Evolutionary conservation across 1,140 invertebrate species (phyloP), one percentile per base, ranked within the genome.

Genomic region (Eumeta japonica): DNA sequence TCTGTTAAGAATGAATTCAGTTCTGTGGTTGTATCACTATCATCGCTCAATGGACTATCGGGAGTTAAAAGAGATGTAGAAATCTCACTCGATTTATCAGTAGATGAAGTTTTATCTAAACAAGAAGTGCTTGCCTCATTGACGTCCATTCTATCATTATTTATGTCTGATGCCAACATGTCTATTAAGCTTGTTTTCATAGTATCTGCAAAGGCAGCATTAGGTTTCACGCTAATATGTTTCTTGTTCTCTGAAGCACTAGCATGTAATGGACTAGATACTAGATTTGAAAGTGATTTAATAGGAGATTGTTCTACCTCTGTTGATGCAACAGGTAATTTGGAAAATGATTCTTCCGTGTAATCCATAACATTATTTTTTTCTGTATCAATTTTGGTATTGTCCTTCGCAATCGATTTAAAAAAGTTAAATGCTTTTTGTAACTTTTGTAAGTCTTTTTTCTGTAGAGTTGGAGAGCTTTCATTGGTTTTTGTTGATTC

Each of bases 261-360:
- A 57, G 63, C 61, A 58, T 80, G 77, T 29, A 81, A 74, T 35
- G 80, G 79, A 58, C 78, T 79, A 44, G 79, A 80, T 16, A 81
- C 80, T 44, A 82, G 65, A 61, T 81, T 81, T 39, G 80, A 82
- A 24, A 82, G 60, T 43, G 80, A 82, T 56, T 82, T 81, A 12
- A 82, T 81, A 16, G 80, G 80, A 12, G 80, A 81, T 42, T 79
- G 79, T 41, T 80, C 79, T 56, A 62, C 70, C 39, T 67, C 64
- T 46, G 55, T 24, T 20, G 60, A 64, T 40, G 53, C 47, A 29
- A 61, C 54, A 4, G 66, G 60, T 17, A 62, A 17, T 51, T 73
- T 62, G 56, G 62, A 61, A 27, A 65, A 33, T 20, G 59, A 55
- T 41, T 59, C 58, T 39, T 62, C 65, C 46, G 64, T 52, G 3